A percentile compares a stretch with the other conserved stretches of the same genome.
Conservation (phyloP, 2,113 vertebrate species). For the Columba janthina region DNA sequence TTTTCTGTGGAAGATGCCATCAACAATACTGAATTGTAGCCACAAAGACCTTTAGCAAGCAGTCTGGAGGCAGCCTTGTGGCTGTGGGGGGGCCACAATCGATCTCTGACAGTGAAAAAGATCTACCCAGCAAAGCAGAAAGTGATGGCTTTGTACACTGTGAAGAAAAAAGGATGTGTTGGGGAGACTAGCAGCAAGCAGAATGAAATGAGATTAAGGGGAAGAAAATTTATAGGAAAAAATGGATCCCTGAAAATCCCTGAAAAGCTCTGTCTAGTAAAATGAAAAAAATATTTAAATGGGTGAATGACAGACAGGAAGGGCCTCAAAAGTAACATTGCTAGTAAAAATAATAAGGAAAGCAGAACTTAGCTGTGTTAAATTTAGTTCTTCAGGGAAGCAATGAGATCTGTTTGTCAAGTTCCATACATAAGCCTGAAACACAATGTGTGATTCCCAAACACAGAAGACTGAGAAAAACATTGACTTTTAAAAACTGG, state of each 20-base stretch:
- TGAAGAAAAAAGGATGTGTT: neutral
- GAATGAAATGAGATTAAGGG: neutral
- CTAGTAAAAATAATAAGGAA: neutral
- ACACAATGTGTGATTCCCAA: neutral
- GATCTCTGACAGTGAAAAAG: neutral
- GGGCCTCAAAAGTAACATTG: neutral
- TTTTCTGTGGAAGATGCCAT: neutral
- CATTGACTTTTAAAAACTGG: neutral
- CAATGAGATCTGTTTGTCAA: neutral
- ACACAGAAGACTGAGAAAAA: neutral
- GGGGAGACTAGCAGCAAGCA: neutral
- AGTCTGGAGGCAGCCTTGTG: neutral
- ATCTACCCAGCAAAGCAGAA: neutral
- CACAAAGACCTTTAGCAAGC: neutral
- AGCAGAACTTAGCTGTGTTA: neutral
- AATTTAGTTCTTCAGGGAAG: neutral
- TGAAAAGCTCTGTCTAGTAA: neutral
- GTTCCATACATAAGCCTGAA: neutral
- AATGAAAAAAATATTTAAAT: neutral
- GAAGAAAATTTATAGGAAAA: neutral
- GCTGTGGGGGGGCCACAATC: neutral
- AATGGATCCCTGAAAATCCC: neutral
- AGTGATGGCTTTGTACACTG: fast-evolving
- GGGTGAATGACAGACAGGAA: neutral
- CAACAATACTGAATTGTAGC: neutral